Evolutionary conservation across 2,113 vertebrate species (phyloP), one percentile per base, ranked within the genome.

Genomic region (Acrocephalus kingi): DNA sequence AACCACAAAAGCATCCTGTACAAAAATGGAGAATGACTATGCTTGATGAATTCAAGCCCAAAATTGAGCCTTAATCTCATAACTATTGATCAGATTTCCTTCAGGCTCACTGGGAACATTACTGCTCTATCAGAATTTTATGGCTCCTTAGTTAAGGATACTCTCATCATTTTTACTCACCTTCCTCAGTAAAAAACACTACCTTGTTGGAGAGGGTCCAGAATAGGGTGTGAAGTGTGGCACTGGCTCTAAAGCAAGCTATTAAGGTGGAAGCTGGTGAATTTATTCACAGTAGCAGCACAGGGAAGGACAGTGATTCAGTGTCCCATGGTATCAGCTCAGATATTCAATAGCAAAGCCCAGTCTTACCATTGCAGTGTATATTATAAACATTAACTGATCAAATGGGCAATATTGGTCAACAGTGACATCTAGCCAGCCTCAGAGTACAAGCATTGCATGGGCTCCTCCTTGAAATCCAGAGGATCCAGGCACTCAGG

Each of bases 101-200:
- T 88, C 75, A 74, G 45, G 72, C 85, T 96, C 23, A 1, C 52
- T 62, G 37, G 49, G 81, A 92, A 86, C 74, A 84, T 93, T 81
- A 72, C 56, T 37, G 81, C 71, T 79, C 91, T 86, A 87, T 96
- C 91, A 89, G 93, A 79, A 73, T 90, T 93, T 94, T 93, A 88
- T 93, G 91, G 72, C 66, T 90, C 41, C 35, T 86, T 73, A 89
- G 94, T 95, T 95, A 94, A 94, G 69, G 79, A 94, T 90, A 91
- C 31, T 82, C 68, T 96, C 94, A 92, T 95, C 83, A 62, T 90
- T 96, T 95, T 96, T 93, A 93, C 69, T 94, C 79, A 63, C 56
- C 77, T 90, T 90, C 67, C 84, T 92, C 81, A 71, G 80, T 87
- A 68, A 64, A 94, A 89, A 79, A 74, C 77, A 95, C 95, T 94